Percentiles rank a stretch among this genome's conserved stretches.
Conservation (phyloP, 2,888 invertebrate species). For the Sarcophaga variegata region DNA sequence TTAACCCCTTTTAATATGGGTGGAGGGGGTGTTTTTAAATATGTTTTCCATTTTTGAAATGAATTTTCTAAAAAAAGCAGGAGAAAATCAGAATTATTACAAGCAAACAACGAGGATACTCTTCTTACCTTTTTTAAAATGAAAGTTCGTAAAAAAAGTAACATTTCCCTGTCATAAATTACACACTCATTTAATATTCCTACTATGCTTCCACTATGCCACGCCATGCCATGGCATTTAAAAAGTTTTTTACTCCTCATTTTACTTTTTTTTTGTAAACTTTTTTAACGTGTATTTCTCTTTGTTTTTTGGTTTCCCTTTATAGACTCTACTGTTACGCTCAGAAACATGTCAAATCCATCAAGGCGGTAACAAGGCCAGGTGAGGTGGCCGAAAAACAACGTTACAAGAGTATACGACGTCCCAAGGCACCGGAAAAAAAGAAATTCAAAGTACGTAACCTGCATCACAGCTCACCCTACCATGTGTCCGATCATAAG, state of each 20-base stretch:
- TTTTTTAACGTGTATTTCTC: not conserved
- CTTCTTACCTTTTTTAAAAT: no score
- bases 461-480: slow-evolving; percentile 88
- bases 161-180: no score
- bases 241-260: not conserved
- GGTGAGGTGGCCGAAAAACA: slow-evolving; percentile 83
- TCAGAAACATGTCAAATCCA: slow-evolving; percentile 97
- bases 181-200: no score
- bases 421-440: slow-evolving; percentile 82
- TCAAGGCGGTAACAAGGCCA: slow-evolving; percentile 93
- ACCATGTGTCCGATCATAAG: slow-evolving; percentile 98
- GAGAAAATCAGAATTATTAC: no score
- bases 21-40: no score
- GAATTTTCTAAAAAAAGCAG: no score
- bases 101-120: no score
- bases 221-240: not conserved
- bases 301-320: no score
- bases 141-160: no score
- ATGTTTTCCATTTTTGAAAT: no score
- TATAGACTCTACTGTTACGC: slow-evolving; percentile 97
- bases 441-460: slow-evolving; percentile 84
- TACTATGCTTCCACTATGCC: not conserved
- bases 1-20: no score
- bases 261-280: not conserved
- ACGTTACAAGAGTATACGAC: slow-evolving; percentile 82